Evolutionary conservation across 2,888 invertebrate species (phyloP), one percentile per base, ranked within the genome.

Genomic region (Eremobia ochroleuca): DNA sequence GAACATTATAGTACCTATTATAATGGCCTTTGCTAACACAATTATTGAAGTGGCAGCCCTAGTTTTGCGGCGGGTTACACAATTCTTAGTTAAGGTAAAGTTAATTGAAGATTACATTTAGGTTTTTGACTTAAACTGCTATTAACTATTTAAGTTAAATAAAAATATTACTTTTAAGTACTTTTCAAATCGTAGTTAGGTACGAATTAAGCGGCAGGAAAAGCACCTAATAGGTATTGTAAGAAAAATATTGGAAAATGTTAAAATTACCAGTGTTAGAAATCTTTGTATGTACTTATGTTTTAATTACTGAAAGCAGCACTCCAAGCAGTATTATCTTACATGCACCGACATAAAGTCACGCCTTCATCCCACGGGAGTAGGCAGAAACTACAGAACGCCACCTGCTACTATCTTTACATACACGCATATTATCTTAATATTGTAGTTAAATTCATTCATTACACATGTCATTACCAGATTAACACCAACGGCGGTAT

Each of bases 41-140:
- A 61, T 21, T 40, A 61, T 21, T 40, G 43, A 28, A 37, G 62
- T 69, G 64, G 21, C 65, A 87, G 15, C 85, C 85, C 85, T 85
- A 59, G 28, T 74, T 62, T 40, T 58, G 18, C 13, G 73, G 69
- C 21, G 34, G 68, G 49, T 81, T 72, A 25, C 87, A 85, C 87
- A 0, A 64, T 62, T 71, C n/a, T 43, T 55, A 80, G 15, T 13
- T 65, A 13, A 43, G 40, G n/a, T 66, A 49, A 64, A 71, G 37
- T 71, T 70, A 71, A 83, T 46, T 55, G 1, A 43, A 55, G 18
- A 18, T 15, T 40, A 6, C 0, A 11, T 43, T 77, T 31, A 25
- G 6, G 31, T 46, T 46, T n/a, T n/a, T n/a, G n/a, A n/a, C n/a
- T n/a, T n/a, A n/a, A n/a, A n/a, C n/a, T n/a, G n/a, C n/a, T n/a